phyloP scores from a whole-genome alignment of 2,113 vertebrate genomes.

The Conger conger region DNA sequence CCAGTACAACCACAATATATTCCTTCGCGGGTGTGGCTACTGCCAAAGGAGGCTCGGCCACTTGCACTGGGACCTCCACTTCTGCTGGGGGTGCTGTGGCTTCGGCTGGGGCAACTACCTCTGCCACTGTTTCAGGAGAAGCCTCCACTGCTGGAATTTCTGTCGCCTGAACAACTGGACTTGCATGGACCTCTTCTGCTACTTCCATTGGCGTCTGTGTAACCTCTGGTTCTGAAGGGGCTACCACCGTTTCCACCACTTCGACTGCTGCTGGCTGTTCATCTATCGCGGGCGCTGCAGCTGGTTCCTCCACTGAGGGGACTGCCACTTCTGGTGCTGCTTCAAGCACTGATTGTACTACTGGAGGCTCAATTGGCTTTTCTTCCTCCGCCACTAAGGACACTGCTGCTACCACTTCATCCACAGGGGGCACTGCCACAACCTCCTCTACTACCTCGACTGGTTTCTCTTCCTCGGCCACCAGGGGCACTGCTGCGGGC shows the following conservation, averaged over 20 bases:
- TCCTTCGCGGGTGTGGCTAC: conserved; percentile 43
- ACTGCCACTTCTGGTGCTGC: neutral
- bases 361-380: neutral
- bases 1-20: conserved; percentile 66
- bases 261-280: neutral
- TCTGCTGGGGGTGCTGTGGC: conserved; percentile 14
- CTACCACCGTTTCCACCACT: neutral
- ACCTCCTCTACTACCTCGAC: neutral
- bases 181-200: neutral
- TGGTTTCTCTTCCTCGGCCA: conserved; percentile 12
- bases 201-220: neutral
- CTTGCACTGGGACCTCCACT: conserved; percentile 20
- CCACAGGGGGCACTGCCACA: neutral
- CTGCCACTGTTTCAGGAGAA: neutral
- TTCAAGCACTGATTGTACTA: neutral
- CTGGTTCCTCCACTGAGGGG: neutral
- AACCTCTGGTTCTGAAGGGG: neutral
- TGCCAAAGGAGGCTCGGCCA: neutral
- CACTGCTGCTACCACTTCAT: conserved; percentile 1
- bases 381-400: conserved; percentile 14
- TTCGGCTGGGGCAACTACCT: neutral
- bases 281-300: neutral
- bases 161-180: neutral
- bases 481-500: conserved; percentile 1
- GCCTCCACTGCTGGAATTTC: neutral